phyloP scores from a whole-genome alignment of 2,888 invertebrate species.

The Dichetophora obliterata region DNA sequence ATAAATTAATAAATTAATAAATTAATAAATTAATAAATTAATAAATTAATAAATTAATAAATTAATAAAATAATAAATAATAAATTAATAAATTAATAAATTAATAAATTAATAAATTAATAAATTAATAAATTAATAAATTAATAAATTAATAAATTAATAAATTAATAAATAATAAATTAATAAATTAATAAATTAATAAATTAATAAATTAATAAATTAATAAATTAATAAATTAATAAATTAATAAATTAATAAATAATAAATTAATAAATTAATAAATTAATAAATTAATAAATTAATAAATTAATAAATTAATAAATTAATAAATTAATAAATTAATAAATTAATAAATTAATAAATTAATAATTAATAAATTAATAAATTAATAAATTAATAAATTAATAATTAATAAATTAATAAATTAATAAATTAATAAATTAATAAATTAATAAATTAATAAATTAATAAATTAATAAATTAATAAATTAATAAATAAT shows the following conservation, averaged over 20 bases:
- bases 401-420: neutral
- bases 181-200: neutral
- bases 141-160: neutral
- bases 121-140: neutral
- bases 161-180: neutral
- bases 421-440: neutral
- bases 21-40: neutral
- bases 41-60: neutral
- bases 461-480: neutral
- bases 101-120: neutral
- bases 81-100: neutral
- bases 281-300: neutral
- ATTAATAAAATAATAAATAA: neutral
- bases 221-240: neutral
- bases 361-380: neutral
- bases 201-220: neutral
- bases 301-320: neutral
- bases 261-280: neutral
- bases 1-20: neutral
- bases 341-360: neutral
- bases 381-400: neutral
- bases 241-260: neutral
- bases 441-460: neutral
- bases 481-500: neutral
- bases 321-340: neutral